Evolutionary conservation across 2,888 invertebrate genomes (phyloP).

Genomic region (Caenorhabditis sp.): DNA sequence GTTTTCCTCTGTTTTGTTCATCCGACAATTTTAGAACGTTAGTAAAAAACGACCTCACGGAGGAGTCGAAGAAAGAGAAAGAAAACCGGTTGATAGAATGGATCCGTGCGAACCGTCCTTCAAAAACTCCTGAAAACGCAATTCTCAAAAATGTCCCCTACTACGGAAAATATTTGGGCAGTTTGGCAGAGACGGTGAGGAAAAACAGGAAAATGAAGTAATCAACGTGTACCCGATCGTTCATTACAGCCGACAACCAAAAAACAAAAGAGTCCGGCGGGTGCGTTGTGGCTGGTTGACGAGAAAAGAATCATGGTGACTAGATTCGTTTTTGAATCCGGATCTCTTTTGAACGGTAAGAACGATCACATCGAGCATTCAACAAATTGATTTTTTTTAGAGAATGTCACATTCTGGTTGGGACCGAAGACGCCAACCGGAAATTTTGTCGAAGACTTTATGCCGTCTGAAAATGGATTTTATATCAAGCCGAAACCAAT

Average conservation of each 20-base stretch:
- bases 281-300: slow-evolving; percentile 77
- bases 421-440: slow-evolving; percentile 73
- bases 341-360: slow-evolving; percentile 64
- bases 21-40: slow-evolving; percentile 40
- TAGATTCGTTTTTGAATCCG: slow-evolving; percentile 77
- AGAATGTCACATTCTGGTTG: slow-evolving; percentile 79
- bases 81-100: slow-evolving; percentile 73
- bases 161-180: slow-evolving; percentile 77
- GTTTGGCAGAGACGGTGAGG: slow-evolving; percentile 69
- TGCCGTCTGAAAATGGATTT: slow-evolving; percentile 77
- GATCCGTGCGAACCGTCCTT: slow-evolving; percentile 74
- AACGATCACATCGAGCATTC: not conserved
- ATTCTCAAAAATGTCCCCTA: slow-evolving; percentile 75
- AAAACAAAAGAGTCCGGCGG: slow-evolving; percentile 64
- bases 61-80: slow-evolving; percentile 70
- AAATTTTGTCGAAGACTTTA: slow-evolving; percentile 69
- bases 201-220: not conserved
- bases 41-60: slow-evolving; percentile 66
- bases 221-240: not conserved
- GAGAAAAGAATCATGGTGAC: slow-evolving; percentile 74
- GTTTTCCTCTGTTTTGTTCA: not conserved
- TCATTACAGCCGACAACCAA: slow-evolving; percentile 36
- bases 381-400: slow-evolving; percentile 58
- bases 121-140: slow-evolving; percentile 49
- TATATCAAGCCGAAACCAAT: slow-evolving; percentile 74